Evolutionary conservation across 2,113 vertebrate genomes (phyloP).

Genomic region (Percina caprodes): DNA sequence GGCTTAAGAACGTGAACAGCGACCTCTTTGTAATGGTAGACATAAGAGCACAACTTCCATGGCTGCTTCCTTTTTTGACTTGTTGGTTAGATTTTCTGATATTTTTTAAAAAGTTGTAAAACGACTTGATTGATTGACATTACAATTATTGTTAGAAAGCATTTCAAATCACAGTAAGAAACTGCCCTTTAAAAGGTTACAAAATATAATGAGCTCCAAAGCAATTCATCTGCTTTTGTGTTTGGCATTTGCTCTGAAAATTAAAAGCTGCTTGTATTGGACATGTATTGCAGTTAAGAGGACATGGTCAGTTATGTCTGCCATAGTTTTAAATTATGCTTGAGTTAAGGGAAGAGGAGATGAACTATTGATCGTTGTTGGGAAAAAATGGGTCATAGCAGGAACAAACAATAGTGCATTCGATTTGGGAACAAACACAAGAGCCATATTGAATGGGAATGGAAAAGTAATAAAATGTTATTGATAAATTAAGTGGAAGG

Average conservation of each 20-base stretch:
- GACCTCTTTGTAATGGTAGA: background rate
- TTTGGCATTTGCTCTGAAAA: slow-evolving; percentile 33
- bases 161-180: slow-evolving; percentile 33
- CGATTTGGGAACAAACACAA: background rate
- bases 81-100: background rate
- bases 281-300: background rate
- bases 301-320: slow-evolving; percentile 13
- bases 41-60: background rate
- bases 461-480: background rate
- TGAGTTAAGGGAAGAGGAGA: slow-evolving; percentile 11
- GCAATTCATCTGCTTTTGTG: slow-evolving; percentile 16
- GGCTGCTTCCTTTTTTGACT: background rate
- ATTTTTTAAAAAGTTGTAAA: background rate
- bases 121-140: background rate
- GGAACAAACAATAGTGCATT: background rate
- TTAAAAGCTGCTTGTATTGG: background rate
- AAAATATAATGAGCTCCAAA: background rate
- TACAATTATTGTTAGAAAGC: slow-evolving; percentile 31
- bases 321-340: slow-evolving; percentile 18
- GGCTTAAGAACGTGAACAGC: background rate
- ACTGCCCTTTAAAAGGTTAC: slow-evolving; percentile 28
- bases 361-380: slow-evolving; percentile 25
- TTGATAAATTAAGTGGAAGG: background rate
- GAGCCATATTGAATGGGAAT: background rate
- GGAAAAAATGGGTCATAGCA: background rate